Evolutionary conservation across 2,113 vertebrate genomes (phyloP).

Genomic region (crab-eating macaque (Macaca fascicularis)): DNA sequence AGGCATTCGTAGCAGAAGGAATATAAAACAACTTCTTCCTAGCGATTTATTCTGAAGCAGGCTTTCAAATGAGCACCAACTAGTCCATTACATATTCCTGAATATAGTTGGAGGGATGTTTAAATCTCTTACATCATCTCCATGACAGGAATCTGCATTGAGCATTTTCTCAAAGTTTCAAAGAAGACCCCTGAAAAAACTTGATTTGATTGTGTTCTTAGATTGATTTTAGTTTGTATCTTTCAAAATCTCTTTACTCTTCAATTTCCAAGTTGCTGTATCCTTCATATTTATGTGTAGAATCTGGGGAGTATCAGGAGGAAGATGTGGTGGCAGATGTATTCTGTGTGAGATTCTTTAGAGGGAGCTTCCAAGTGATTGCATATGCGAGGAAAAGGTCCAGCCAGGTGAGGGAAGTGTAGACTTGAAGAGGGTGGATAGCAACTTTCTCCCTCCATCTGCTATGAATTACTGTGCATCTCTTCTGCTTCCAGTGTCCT

Average conservation of each 20-base stretch:
- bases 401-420: neutral
- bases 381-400: neutral
- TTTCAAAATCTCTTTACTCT: neutral
- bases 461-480: no score
- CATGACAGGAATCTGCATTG: conserved; percentile 13
- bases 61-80: conserved; percentile 64
- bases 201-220: neutral
- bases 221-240: conserved; percentile 28
- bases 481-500: neutral
- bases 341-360: neutral
- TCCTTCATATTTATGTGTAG: neutral
- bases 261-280: neutral
- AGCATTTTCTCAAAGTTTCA: neutral
- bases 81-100: conserved; percentile 31
- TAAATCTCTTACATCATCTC: conserved; percentile 36
- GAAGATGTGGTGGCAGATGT: neutral
- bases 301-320: neutral
- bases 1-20: conserved; percentile 32
- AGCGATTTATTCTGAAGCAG: neutral
- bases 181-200: neutral
- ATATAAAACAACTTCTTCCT: conserved; percentile 52
- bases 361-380: neutral
- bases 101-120: neutral
- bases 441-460: neutral
- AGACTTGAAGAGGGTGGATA: neutral